Evolutionary conservation across 2,113 vertebrate genomes (phyloP).

Genomic region (Spheniscus mendiculus): DNA sequence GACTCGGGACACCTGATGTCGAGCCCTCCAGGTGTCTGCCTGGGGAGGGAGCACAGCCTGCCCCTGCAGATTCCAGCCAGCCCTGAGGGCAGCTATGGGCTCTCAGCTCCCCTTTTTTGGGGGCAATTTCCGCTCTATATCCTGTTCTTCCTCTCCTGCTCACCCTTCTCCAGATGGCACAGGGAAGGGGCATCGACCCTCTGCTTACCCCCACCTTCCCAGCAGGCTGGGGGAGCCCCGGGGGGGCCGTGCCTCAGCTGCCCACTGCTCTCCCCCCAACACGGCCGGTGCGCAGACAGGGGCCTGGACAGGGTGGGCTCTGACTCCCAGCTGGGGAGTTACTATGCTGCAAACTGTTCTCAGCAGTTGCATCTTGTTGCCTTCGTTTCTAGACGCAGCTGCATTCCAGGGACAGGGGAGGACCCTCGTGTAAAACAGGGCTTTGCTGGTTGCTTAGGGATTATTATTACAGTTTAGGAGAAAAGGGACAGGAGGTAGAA

Average conservation of each 20-base stretch:
- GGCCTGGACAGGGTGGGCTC: neutral
- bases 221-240: neutral
- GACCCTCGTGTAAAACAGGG: neutral
- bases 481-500: neutral
- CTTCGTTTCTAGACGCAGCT: neutral
- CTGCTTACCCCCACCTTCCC: neutral
- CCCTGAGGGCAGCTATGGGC: neutral
- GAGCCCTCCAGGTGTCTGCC: neutral
- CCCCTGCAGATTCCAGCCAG: neutral
- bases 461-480: neutral
- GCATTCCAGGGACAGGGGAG: neutral
- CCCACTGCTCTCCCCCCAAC: neutral
- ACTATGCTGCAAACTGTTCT: neutral
- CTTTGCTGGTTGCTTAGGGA: neutral
- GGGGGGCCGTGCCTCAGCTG: neutral
- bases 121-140: neutral
- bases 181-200: neutral
- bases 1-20: rapidly evolving
- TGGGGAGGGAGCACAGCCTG: neutral
- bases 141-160: neutral
- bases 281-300: rapidly evolving
- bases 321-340: neutral
- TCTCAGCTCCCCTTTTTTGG: rapidly evolving
- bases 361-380: neutral
- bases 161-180: neutral